Conservation (phyloP, 2,113 vertebrate species). For the Synodontis membranacea region DNA sequence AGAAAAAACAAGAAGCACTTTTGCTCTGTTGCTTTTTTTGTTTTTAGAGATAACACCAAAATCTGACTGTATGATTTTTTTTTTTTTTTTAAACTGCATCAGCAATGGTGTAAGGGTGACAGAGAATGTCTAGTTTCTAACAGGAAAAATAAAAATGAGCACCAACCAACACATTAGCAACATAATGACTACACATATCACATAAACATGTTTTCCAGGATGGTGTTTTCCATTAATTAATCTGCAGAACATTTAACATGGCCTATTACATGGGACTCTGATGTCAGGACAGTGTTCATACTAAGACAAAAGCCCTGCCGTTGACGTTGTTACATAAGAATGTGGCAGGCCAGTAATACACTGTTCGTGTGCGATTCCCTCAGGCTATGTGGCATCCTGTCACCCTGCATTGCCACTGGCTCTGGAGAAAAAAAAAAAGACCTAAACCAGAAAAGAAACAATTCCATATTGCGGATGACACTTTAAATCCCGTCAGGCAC, state of each 20-base stretch:
- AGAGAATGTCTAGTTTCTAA: background rate
- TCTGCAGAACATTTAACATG: background rate
- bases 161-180: background rate
- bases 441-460: background rate
- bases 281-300: background rate
- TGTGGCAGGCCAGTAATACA: conserved; percentile 19
- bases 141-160: background rate
- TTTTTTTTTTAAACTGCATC: background rate
- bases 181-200: background rate
- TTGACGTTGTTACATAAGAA: conserved; percentile 19
- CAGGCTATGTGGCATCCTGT: conserved; percentile 36
- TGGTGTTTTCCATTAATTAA: background rate
- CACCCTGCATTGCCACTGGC: conserved; percentile 24
- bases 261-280: background rate
- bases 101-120: background rate
- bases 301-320: conserved; percentile 6
- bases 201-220: background rate
- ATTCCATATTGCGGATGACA: background rate
- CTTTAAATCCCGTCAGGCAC: background rate
- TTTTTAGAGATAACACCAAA: background rate
- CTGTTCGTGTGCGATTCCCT: background rate
- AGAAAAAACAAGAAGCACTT: background rate
- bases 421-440: background rate
- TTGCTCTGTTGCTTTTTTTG: background rate
- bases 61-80: background rate